Percentiles rank a stretch among this genome's conserved stretches.
phyloP scores from a whole-genome alignment of 2,888 invertebrate genomes.

The Leptopilina syphax region DNA sequence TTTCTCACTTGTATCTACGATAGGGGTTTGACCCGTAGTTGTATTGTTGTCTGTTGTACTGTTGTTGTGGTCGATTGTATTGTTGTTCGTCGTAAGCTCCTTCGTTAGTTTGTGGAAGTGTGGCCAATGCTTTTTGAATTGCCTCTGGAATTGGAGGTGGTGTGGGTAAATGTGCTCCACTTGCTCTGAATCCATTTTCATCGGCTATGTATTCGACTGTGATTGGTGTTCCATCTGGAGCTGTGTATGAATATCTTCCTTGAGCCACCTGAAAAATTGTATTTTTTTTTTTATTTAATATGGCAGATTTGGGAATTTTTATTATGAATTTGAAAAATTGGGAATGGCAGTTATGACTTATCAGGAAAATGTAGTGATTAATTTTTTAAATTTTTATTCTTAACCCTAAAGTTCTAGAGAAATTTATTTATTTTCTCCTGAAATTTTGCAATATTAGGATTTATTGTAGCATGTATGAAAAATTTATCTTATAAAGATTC shows the following conservation, averaged over 20 bases:
- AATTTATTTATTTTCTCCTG: too few relatives aligned
- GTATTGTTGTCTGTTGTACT: constrained; percentile 58
- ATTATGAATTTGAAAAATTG: too few relatives aligned
- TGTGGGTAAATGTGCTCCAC: constrained; percentile 88
- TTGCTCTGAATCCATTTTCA: constrained; percentile 88
- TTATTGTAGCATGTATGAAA: too few relatives aligned
- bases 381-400: too few relatives aligned
- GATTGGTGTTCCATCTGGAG: constrained; percentile 86
- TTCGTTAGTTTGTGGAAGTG: constrained; percentile 49
- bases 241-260: constrained; percentile 86
- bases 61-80: constrained; percentile 65
- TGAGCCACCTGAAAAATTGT: constrained; percentile 77
- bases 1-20: constrained; percentile 17
- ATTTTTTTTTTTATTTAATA: too few relatives aligned
- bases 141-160: constrained; percentile 84
- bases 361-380: too few relatives aligned
- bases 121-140: constrained; percentile 80
- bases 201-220: constrained; percentile 86
- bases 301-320: too few relatives aligned
- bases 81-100: constrained; percentile 72
- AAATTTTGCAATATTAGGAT: too few relatives aligned
- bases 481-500: too few relatives aligned
- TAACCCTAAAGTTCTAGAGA: too few relatives aligned
- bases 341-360: too few relatives aligned
- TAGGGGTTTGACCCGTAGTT: neutral